phyloP scores from a whole-genome alignment of 2,797 vertebrate genomes.

The Acridotheres tristis region DNA sequence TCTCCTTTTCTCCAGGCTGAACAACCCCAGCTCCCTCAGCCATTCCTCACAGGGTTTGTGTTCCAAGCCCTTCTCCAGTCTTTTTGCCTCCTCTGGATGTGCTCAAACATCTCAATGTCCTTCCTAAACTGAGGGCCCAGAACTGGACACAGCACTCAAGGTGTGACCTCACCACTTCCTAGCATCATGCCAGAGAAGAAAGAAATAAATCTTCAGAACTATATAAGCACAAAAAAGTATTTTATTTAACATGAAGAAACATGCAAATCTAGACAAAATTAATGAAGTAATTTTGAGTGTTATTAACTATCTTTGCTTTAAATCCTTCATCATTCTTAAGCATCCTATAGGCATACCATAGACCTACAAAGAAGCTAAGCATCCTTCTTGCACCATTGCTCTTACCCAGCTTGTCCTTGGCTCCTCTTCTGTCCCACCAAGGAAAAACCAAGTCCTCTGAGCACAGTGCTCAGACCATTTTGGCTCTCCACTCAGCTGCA shows the following conservation, averaged over 20 bases:
- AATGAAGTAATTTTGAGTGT: background rate
- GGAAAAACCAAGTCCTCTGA: background rate
- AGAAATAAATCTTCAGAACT: background rate
- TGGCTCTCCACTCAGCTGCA: background rate
- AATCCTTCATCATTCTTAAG: background rate
- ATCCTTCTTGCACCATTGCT: background rate
- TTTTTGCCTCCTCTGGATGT: rapidly evolving
- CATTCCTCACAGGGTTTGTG: rapidly evolving
- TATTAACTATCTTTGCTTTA: background rate
- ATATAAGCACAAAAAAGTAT: background rate
- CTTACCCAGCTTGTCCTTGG: background rate
- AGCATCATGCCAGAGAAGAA: background rate
- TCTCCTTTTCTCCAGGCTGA: background rate
- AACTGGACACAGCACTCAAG: background rate
- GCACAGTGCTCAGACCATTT: background rate
- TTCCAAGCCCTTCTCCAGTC: background rate
- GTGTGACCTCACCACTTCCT: background rate
- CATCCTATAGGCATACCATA: background rate
- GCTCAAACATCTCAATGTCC: rapidly evolving
- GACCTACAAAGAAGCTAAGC: background rate
- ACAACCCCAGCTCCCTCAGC: background rate
- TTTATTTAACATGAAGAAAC: background rate
- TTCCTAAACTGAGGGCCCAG: background rate
- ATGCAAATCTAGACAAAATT: background rate
- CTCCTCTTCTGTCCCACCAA: background rate